phyloP scores from a whole-genome alignment of 2,797 vertebrate genomes.

The Cottoperca gobio region DNA sequence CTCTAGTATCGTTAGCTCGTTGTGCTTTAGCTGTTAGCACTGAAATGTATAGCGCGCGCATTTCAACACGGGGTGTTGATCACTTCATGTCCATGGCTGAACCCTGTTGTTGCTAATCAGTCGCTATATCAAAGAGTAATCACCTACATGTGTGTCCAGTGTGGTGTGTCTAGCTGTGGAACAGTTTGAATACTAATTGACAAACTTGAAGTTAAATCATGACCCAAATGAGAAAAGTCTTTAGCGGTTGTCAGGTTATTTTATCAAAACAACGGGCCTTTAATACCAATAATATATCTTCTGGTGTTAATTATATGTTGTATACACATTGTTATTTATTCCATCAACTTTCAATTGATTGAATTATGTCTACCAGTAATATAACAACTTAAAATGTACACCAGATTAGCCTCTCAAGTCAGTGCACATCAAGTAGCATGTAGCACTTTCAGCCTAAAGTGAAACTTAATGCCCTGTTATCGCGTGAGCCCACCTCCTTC shows the following conservation, averaged over 20 bases:
- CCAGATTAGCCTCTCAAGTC: neutral
- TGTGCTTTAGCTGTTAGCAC: constrained; percentile 39
- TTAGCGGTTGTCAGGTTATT: no score
- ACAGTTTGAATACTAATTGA: rapidly evolving
- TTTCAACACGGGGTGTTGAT: constrained; percentile 22
- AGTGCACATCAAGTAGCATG: neutral
- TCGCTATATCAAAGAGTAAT: neutral
- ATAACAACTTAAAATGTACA: neutral
- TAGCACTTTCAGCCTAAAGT: no score
- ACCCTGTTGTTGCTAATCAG: neutral
- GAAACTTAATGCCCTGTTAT: neutral
- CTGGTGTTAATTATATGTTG: neutral
- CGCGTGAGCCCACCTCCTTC: neutral
- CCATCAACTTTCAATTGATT: neutral
- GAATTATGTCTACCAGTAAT: neutral
- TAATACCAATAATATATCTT: neutral
- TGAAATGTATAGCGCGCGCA: constrained; percentile 54
- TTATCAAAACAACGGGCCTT: neutral
- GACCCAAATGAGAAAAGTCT: neutral
- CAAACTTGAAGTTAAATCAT: neutral
- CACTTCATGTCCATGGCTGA: no score
- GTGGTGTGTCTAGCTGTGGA: rapidly evolving
- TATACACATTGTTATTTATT: neutral
- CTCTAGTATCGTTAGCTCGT: neutral
- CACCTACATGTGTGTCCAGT: no score